These are phyloP conservation scores for Malurus elegans DNA, from an alignment of 2,113 vertebrate genomes.

Conservation along the genomic window DNA sequence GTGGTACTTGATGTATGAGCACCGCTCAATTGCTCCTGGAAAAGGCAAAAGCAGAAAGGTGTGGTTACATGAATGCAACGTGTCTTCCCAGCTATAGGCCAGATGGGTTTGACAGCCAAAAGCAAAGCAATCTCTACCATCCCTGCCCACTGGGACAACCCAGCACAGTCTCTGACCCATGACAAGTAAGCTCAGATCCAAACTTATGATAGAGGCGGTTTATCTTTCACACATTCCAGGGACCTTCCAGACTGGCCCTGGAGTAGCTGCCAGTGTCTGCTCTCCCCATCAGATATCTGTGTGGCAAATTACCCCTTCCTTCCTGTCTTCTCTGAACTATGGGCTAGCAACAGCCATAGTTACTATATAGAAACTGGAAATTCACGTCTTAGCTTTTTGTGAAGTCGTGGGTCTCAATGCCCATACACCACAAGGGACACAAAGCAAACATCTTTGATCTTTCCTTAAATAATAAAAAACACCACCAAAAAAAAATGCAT, in stretches of 20 bases:
- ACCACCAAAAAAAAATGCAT: not conserved
- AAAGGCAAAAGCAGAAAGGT: not conserved
- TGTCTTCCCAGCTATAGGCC: not conserved
- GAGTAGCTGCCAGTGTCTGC: not conserved
- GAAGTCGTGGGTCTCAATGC: not conserved
- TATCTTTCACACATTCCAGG: not conserved
- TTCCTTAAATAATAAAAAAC: not conserved
- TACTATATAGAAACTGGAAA: not conserved
- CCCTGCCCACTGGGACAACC: not conserved
- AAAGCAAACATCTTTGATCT: not conserved
- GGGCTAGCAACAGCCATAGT: not conserved
- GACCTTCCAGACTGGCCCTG: not conserved
- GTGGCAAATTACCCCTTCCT: not conserved
- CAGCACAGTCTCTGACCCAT: not conserved
- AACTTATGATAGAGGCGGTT: not conserved
- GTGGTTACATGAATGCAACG: not conserved
- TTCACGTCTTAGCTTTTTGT: not conserved
- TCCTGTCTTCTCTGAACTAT: not conserved
- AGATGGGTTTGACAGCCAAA: not conserved
- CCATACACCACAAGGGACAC: not conserved
- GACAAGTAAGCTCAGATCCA: not conserved
- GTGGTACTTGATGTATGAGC: constrained; percentile 97
- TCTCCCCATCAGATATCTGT: not conserved
- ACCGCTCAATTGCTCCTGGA: constrained; percentile 83
- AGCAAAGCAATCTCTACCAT: not conserved